Percentiles rank a stretch among this genome's conserved stretches.
These are phyloP conservation scores for Trichonephila inaurata DNA, from an alignment of 1,140 invertebrate species.

Conservation along the genomic window DNA sequence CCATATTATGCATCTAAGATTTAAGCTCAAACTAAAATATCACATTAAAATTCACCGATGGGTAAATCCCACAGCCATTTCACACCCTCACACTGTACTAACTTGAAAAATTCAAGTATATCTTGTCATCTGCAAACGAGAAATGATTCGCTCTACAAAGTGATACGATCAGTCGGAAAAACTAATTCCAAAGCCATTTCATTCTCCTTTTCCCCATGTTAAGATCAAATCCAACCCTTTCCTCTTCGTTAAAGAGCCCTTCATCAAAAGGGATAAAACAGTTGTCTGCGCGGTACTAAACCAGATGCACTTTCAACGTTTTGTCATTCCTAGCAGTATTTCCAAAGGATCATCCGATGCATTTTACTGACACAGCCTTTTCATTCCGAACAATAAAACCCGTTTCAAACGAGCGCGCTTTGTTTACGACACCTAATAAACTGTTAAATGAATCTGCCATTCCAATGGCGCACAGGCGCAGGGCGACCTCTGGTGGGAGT, in stretches of 20 bases:
- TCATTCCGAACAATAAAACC: conserved; percentile 42
- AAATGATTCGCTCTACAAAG: background rate
- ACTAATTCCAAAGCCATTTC: background rate
- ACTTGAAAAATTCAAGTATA: too few relatives aligned
- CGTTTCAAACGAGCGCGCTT: conserved; percentile 25
- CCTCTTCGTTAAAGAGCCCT: background rate
- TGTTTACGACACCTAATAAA: conserved; percentile 52
- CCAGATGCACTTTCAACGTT: conserved; percentile 15
- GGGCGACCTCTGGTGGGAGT: background rate
- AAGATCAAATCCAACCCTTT: background rate
- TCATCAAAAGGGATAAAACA: background rate
- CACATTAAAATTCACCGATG: too few relatives aligned
- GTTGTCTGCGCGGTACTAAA: background rate
- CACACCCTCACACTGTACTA: too few relatives aligned
- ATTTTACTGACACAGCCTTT: background rate
- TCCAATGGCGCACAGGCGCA: background rate
- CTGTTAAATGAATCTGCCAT: conserved; percentile 31
- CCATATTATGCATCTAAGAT: too few relatives aligned
- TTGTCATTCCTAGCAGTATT: background rate
- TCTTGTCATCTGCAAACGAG: background rate
- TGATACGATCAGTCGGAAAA: background rate
- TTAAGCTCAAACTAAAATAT: too few relatives aligned
- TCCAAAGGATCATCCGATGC: background rate
- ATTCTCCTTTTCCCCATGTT: background rate
- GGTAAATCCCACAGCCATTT: too few relatives aligned